Conservation (phyloP, 2,888 invertebrate genomes). For the Plutella xylostella region DNA sequence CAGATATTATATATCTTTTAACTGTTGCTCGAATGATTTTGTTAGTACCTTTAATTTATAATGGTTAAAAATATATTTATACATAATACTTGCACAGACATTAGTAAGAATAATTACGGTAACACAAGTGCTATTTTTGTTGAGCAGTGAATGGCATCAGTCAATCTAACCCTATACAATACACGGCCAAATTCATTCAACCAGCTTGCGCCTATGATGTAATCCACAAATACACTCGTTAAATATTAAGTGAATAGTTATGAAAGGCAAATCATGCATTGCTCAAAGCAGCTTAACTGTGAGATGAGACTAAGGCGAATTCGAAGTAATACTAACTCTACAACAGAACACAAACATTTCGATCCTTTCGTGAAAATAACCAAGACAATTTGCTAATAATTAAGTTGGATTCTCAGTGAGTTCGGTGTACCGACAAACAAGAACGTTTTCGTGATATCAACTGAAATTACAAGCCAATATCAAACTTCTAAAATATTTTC, state of each 20-base stretch:
- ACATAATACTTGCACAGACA: too few species aligned
- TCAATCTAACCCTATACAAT: conserved; percentile 6
- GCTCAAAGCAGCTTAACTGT: neutral
- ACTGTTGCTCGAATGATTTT: too few species aligned
- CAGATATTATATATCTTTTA: neutral
- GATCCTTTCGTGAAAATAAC: too few species aligned
- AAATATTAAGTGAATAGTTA: neutral
- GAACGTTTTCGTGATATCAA: neutral
- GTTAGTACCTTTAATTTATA: too few species aligned
- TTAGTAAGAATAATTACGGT: too few species aligned
- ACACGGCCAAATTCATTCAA: neutral
- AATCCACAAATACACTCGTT: neutral
- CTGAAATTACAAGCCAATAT: neutral
- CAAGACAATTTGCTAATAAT: neutral
- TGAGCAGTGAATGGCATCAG: conserved; percentile 16
- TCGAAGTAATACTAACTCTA: too few species aligned
- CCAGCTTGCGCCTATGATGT: neutral
- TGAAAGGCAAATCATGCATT: conserved; percentile 1
- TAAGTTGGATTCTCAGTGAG: neutral
- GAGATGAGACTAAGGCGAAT: conserved; percentile 6
- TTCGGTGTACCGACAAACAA: neutral
- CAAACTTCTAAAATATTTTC: conserved; percentile 6
- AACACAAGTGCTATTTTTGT: conserved; percentile 4
- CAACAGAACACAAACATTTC: too few species aligned
- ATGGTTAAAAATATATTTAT: too few species aligned